Evolutionary conservation across 2,113 vertebrate species (phyloP), one percentile per base, ranked within the genome.

Genomic region (Ceyx margarethae): DNA sequence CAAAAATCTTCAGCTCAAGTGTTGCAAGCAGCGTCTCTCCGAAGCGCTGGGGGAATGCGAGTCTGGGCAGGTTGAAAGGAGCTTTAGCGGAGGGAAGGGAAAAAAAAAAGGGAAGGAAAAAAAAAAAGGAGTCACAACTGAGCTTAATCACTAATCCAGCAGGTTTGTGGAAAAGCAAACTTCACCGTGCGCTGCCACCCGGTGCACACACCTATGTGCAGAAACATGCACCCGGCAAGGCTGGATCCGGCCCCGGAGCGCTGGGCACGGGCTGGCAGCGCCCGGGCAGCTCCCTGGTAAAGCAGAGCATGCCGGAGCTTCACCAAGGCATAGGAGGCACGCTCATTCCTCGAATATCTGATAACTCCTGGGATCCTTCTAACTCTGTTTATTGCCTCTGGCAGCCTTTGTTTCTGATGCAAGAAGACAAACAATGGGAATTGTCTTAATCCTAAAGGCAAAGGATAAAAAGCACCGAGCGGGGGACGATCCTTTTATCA

Each of bases 141-240:
- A 95, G 93, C 95, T 97, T 97, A 97, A 97, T 95, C 96, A 95
- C 97, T 97, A 97, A 98, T 97, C 97, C 93, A 89, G 95, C 96
- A 89, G 92, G 96, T 94, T 97, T 96, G 91, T 96, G 96, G 92
- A 77, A 96, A 96, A 91, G 96, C 94, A 92, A 96, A 94, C 94
- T 86, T 81, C 89, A 69, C 93, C 26, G 35, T 4, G 35, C 57
- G 37, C 95, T 95, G 95, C 90, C 64, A 57, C 56, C 89, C 86
- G 29, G 48, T 2, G 17, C 73, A 78, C 91, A 88, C 80, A 76
- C 80, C 84, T 90, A 50, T 20, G 56, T 2, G 31, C 48, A 68
- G 87, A 72, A 13, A 43, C 15, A 4, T 13, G 84, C 13, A 4
- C 42, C 73, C 15, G 10, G 66, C 2, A 4, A 33, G 48, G 86